Evolutionary conservation across 2,797 vertebrate genomes (phyloP).

Genomic region (Ispidina lecontei): DNA sequence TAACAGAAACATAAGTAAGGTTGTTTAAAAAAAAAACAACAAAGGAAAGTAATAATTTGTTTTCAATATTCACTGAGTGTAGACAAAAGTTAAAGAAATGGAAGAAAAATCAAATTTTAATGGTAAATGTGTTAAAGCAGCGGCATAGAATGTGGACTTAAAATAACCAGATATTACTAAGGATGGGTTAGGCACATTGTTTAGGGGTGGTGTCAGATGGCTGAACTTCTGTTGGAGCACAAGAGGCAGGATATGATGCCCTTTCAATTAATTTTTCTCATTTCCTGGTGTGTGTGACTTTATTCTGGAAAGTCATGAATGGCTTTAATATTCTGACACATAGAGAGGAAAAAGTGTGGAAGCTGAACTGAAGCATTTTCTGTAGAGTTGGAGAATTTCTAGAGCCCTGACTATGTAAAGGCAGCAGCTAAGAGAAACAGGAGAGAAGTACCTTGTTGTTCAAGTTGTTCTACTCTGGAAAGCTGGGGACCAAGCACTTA

Average conservation of each 20-base stretch:
- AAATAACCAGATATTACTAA: neutral
- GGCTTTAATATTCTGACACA: neutral
- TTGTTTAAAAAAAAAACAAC: neutral
- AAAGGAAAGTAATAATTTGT: neutral
- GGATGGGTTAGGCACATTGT: neutral
- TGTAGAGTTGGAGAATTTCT: neutral
- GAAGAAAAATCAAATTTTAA: neutral
- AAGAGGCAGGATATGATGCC: neutral
- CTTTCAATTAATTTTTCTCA: neutral
- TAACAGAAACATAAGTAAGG: neutral
- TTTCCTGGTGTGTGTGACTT: neutral
- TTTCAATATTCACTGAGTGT: neutral
- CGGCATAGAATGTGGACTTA: neutral
- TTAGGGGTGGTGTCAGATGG: neutral
- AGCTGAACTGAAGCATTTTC: neutral
- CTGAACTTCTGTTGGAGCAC: neutral
- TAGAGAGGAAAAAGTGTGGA: neutral
- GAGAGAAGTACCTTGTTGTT: rapidly evolving
- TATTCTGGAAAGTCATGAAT: neutral
- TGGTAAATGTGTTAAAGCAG: neutral
- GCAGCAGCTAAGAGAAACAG: neutral
- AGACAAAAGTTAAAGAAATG: neutral
- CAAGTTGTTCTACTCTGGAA: neutral
- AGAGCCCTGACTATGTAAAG: neutral
- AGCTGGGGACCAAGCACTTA: neutral